Evolutionary conservation across 2,888 invertebrate species (phyloP).

Genomic region (Epinotia demarniana): DNA sequence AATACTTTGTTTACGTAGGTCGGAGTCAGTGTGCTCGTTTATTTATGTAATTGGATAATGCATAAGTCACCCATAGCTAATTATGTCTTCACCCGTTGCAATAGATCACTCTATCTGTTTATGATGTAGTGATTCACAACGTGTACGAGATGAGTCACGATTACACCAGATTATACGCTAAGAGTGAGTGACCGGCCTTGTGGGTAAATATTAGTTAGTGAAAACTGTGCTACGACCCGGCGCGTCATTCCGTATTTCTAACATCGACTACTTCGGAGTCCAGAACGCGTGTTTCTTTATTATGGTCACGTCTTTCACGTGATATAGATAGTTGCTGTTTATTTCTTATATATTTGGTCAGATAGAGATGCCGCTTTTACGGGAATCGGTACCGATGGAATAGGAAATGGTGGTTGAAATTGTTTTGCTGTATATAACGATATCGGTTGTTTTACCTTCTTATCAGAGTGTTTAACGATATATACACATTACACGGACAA

Average conservation of each 20-base stretch:
- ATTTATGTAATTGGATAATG: constrained; percentile 27
- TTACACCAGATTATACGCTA: constrained; percentile 62
- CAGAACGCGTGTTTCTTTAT: not conserved
- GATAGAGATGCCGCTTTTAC: not conserved
- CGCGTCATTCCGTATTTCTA: constrained; percentile 47
- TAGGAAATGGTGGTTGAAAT: not conserved
- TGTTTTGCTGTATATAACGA: no score
- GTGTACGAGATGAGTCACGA: constrained; percentile 54
- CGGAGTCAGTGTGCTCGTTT: not conserved
- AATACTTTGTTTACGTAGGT: not conserved
- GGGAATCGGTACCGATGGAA: not conserved
- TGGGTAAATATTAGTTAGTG: constrained; percentile 58
- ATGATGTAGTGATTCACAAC: constrained; percentile 41
- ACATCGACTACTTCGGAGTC: not conserved
- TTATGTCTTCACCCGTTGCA: constrained; percentile 22
- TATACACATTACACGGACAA: no score
- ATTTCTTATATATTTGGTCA: not conserved
- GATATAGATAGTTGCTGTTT: not conserved
- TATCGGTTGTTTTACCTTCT: no score
- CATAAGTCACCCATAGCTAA: constrained; percentile 12
- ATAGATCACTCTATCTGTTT: constrained; percentile 34
- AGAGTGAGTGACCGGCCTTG: constrained; percentile 74
- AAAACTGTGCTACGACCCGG: constrained; percentile 50
- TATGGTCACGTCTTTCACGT: not conserved
- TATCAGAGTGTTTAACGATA: no score